Conservation (phyloP, 2,888 invertebrate species). For the Diarsia rubi region DNA sequence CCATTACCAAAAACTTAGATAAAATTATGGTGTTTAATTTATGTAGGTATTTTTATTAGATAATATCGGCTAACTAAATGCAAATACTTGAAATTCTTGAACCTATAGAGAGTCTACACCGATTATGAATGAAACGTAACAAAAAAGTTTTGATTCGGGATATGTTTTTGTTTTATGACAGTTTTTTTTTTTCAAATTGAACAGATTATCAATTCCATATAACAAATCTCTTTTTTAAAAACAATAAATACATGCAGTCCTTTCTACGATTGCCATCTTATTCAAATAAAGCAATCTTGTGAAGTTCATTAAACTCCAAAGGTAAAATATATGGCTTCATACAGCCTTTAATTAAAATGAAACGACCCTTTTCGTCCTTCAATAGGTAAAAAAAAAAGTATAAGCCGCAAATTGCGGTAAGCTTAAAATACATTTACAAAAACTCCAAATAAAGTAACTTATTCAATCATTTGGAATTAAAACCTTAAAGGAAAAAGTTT, state of each 20-base stretch:
- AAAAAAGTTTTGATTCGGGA: neutral
- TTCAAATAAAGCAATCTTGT: neutral
- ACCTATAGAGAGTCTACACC: neutral
- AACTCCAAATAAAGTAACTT: neutral
- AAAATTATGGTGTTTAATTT: neutral
- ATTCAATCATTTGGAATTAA: conserved; percentile 1
- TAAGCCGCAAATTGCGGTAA: neutral
- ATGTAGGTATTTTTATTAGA: neutral
- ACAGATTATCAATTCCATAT: neutral
- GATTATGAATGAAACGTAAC: neutral
- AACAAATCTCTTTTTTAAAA: neutral
- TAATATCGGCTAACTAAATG: neutral
- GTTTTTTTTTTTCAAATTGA: neutral
- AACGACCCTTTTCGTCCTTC: neutral
- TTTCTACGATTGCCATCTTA: neutral
- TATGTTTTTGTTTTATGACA: neutral
- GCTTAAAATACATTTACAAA: conserved; percentile 6
- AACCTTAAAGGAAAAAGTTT: conserved; percentile 19
- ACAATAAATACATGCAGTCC: neutral
- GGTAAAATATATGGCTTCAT: neutral
- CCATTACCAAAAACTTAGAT: too few species aligned
- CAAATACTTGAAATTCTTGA: neutral
- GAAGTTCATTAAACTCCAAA: neutral
- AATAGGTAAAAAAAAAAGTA: neutral
- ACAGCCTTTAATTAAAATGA: conserved; percentile 1